Evolutionary conservation across 2,113 vertebrate genomes (phyloP), one percentile per base, ranked within the genome.

Genomic region (Pedetes capensis): DNA sequence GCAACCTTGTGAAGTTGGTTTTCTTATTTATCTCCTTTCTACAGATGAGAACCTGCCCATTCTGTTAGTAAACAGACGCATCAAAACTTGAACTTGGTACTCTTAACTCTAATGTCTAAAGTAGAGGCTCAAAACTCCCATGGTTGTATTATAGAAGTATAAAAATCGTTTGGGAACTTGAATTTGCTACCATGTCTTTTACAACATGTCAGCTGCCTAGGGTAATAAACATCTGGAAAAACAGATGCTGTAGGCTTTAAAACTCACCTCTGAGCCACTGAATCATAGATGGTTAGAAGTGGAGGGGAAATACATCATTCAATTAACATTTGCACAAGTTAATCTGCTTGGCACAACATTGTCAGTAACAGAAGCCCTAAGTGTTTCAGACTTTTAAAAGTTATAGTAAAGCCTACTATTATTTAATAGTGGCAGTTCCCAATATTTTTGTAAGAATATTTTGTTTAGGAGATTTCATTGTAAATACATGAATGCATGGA

Each of bases 1-100:
- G 49, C 27, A 84, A 37, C 37, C 8, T 22, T 72, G 47, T 74
- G 42, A 86, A 2, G 7, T 89, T 47, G 44, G 47, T 83, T 34
- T 78, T 97, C 51, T 86, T 85, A 74, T 64, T 88, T 96, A 82
- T 83, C 74, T 94, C 44, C 51, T 95, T 71, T 87, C 82, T 87
- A 96, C 61, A 94, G 49, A 95, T 55, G 82, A 51, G 25, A 85
- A 53, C 47, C 47, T 74, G 20, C 53, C 53, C 29, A 47, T 87
- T 74, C 44, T 81, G 16, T 71, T 72, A 84, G 23, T 83, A 49
- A 89, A 84, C 20, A 64, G 47, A 51, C 82, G 8, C 0, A 0
- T 80, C 61, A 88, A 64, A 51, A 83, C 34, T 89, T 93, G 61
- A 69, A 76, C 23, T 75, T 59, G 47, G 64, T 29, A 27, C 29